Evolutionary conservation across 1,140 invertebrate genomes (phyloP), one percentile per base, ranked within the genome.

Genomic region (Aradophagus sp.): DNA sequence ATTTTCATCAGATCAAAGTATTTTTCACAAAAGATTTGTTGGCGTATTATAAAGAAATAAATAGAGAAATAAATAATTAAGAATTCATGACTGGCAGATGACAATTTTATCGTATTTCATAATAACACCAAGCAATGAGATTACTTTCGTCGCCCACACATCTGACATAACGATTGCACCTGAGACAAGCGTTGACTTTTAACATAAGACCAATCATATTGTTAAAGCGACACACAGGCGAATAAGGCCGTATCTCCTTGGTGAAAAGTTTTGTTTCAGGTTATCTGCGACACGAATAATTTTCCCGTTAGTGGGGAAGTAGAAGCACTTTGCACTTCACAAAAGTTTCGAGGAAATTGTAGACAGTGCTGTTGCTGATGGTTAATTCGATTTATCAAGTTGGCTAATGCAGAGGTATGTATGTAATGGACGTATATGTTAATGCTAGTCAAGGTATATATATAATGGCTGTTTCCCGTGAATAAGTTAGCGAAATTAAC

Each of bases 341-440:
- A 67, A 72, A 74, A 76, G 71, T 76, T 76, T 56, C 19, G 34
- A 52, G 53, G 52, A 63, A 76, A 76, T 73, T 71, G 58, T 63
- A 76, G 68, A 65, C 68, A 65, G 59, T 38, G 39, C 68, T 56
- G 73, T 70, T 63, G 66, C 69, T 70, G 61, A 67, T 63, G 65
- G 59, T 72, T 73, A 73, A 76, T 69, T 76, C 58, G 58, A 76
- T 73, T 76, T 69, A 53, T 66, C 44, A 59, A 73, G 69, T 75
- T 72, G 52, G 55, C 58, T 59, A 63, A 65, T 71, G 68, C 55
- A 63, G 53, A 65, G 55, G 61, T 59, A 61, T 71, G 61, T 50
- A 61, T 71, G 68, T 71, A 71, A 71, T 59, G 55, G 68, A 65
- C 48, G 55, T 71, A 61, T 61, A 38, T 29, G 53, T 65, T 71